Percentiles rank a stretch among this genome's conserved stretches.
Conservation (phyloP, 2,797 vertebrate genomes). For the Eutrigla gurnardus region DNA sequence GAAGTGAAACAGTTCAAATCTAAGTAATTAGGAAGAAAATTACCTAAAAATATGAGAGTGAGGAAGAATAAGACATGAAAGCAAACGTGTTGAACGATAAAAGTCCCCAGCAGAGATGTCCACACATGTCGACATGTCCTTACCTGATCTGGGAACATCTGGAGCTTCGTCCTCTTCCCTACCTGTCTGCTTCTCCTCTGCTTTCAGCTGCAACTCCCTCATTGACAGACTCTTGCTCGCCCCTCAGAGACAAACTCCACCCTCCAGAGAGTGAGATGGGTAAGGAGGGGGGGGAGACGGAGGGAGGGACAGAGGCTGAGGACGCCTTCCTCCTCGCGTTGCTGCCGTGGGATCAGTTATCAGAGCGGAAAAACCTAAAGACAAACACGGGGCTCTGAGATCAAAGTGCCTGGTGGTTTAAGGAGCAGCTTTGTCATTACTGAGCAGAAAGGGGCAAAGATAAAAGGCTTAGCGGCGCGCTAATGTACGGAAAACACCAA, state of each 20-base stretch:
- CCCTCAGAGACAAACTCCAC: slow-evolving; percentile 67
- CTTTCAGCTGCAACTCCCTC: slow-evolving; percentile 60
- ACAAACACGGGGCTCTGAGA: slow-evolving; percentile 72
- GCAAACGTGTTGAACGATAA: neutral
- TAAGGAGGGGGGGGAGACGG: slow-evolving; percentile 19
- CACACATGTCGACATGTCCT: slow-evolving; percentile 57
- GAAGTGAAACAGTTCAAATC: neutral
- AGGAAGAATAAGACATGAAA: neutral
- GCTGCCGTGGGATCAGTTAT: slow-evolving; percentile 52
- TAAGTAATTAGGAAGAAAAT: neutral
- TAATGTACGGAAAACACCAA: slow-evolving; percentile 18
- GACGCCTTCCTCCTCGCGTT: slow-evolving; percentile 48
- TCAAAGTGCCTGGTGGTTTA: slow-evolving; percentile 71
- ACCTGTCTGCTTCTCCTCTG: slow-evolving; percentile 43
- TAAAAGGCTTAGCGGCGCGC: slow-evolving; percentile 24
- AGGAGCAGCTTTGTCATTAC: slow-evolving; percentile 71
- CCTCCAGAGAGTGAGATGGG: slow-evolving; percentile 52
- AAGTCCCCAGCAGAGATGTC: slow-evolving; percentile 8
- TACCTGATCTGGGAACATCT: slow-evolving; percentile 77
- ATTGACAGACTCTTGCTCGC: slow-evolving; percentile 60
- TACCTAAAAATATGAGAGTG: neutral
- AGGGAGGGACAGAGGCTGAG: slow-evolving; percentile 39
- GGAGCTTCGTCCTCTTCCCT: slow-evolving; percentile 19
- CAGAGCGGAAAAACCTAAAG: slow-evolving; percentile 68
- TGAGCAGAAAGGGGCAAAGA: slow-evolving; percentile 47